Evolutionary conservation across 1,140 invertebrate species (phyloP), one percentile per base, ranked within the genome.

Genomic region (Drosophila rufa): DNA sequence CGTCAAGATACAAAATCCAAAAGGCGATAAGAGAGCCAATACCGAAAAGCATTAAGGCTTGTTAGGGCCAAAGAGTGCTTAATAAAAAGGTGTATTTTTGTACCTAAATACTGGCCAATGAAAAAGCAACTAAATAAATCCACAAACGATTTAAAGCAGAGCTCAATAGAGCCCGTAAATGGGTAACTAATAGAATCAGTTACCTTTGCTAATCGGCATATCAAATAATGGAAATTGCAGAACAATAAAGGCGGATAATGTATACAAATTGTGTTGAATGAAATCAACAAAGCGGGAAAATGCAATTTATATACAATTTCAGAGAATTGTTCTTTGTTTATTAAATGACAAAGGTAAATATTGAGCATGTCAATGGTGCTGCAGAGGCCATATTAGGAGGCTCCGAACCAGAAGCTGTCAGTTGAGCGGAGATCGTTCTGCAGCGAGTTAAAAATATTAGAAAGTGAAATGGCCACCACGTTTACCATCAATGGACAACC

Each of bases 401-500:
- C 11, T 57, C 11, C n/a, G 9, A 30, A 17, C 30, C 22, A 51
- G 30, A 15, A 50, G 50, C n/a, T 12, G 17, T 2, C 70, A 74
- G 68, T 74, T 60, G 14, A 22, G n/a, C 15, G 3, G 30, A 14
- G 38, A 51, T 30, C 12, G 11, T 17, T 14, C 25, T 22, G 14
- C 66, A 66, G 19, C 27, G 0, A n/a, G 19, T 15, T 19, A 9
- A 19, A 2, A 33, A 27, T 14, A 7, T 3, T 4, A 0, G 0
- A 22, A 27, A 27, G 12, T 5, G 11, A 73, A 12, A 87, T 87
- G 84, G 48, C 77, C 2, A 91, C 94, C 0, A 90, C 92, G 14
- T 92, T 94, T 43, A 93, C 78, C n/a, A 94, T 94, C 7, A 94
- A 94, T 78, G 93, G 91, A 19, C 27, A 71, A n/a, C 55, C 75